phyloP scores from a whole-genome alignment of 2,113 vertebrate genomes.

The Colius striatus region DNA sequence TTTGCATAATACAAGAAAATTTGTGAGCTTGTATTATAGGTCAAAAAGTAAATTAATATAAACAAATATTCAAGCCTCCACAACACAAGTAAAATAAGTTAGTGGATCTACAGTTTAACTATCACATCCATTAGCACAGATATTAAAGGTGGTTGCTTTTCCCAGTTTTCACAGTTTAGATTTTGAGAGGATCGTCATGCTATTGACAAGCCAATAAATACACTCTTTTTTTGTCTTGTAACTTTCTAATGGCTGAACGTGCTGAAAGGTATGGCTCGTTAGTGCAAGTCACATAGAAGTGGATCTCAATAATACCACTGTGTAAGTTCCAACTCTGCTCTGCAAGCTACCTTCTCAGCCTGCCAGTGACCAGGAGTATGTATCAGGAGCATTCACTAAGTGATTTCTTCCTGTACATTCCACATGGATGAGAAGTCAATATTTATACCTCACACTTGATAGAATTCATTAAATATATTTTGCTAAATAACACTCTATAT shows the following conservation, averaged over 20 bases:
- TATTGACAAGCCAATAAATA: neutral
- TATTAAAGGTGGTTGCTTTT: neutral
- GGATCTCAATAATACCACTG: neutral
- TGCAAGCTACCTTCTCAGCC: neutral
- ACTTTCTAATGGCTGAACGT: neutral
- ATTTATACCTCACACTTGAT: constrained; percentile 45
- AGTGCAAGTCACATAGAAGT: neutral
- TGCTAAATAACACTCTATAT: constrained; percentile 38
- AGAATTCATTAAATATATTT: constrained; percentile 57
- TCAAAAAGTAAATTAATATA: neutral
- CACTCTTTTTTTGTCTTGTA: neutral
- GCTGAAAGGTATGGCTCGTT: neutral
- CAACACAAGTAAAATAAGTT: neutral
- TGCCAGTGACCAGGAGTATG: neutral
- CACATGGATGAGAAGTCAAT: constrained; percentile 32
- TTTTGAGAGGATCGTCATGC: neutral
- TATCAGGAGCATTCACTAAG: neutral
- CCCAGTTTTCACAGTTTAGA: neutral
- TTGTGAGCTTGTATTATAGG: neutral
- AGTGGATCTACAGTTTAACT: neutral
- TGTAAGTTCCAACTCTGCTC: neutral
- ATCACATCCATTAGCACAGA: neutral
- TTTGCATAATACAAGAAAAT: neutral
- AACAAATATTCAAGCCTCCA: too few relatives aligned
- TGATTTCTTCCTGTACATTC: constrained; percentile 17